Evolutionary conservation across 2,888 invertebrate species (phyloP), one percentile per base, ranked within the genome.

Genomic region (Lithophane semibrunnea): DNA sequence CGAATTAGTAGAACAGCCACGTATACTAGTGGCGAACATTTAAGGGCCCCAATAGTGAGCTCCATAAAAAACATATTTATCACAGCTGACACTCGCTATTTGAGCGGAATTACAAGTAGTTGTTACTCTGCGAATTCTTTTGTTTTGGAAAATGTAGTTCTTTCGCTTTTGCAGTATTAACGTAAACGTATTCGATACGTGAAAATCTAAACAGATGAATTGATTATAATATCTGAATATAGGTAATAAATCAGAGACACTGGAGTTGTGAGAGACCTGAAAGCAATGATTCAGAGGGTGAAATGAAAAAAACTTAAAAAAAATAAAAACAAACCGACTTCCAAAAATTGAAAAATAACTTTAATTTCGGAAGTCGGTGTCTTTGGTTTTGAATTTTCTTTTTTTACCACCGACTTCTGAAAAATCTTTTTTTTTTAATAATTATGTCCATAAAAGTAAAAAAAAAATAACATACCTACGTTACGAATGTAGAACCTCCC

Each of bases 51-150:
- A 81, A 77, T 75, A 68, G 68, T 29, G 70, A 56, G 75, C 69
- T 66, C 82, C 73, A 79, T 84, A 85, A 79, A 79, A 82, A 78
- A 67, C 37, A 60, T 75, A 79, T 84, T 82, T 82, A 64, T 73
- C 64, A 73, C 82, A 85, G 75, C 82, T 79, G 85, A 73, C 79
- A 79, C 64, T 47, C 49, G 72, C 61, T 81, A 56, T 73, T 66
- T 56, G 74, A 56, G 69, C 60, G 29, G 83, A 84, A 84, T 84
- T 85, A 70, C 66, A 85, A 85, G 72, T 58, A 60, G 64, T 65
- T 73, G 58, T 73, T 73, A 37, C 24, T 65, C 1, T 54, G 29
- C 16, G 29, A 63, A 66, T 73, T 52, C 21, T 71, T 81, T 68
- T 77, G 37, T 82, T 79, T 79, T 64, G 1, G 37, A 29, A 29